Base-by-base conservation (phyloP, 2,113 vertebrate species). In the Gorsachius goisagi region DNA sequence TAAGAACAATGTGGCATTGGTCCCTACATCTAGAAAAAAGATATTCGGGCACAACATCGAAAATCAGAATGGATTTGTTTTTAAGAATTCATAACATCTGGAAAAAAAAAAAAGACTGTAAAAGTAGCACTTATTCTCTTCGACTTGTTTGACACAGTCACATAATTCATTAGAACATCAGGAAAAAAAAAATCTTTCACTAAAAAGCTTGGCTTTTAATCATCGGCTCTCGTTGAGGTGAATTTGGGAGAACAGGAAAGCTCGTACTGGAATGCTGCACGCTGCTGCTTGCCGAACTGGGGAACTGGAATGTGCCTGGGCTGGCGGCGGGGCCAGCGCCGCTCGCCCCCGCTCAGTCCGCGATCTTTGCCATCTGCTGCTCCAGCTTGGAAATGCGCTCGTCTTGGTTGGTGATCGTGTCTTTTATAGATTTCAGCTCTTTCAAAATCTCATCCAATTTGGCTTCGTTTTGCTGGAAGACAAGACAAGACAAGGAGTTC, bases 401-500 rank as follows among this genome's bases (percentile, higher is more conserved):
- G 19, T 99, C 99, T 97, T 99, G 99, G 98, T 96, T 98, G 98
- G 98, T 98, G 98, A 99, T 98, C 82, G 98, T 98, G 97, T 99
- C 99, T 98, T 99, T 99, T 96, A 99, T 99, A 75, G 98, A 99
- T 97, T 98, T 99, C 95, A 99, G 98, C 98, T 99, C 99, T 97
- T 99, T 99, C 97, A 99, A 97, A 94, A 99, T 98, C 98, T 99
- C 99, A 28, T 99, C 99, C 98, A 99, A 95, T 98, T 99, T 99
- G 97, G 98, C 98, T 97, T 99, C 99, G 15, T 98, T 98, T 98
- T 99, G 99, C 99, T 99, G 97, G 39, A 88, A 90, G 93, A 60
- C 6, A 76, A 60, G 75, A 30, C 3, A 21, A 53, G 62, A 5
- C 0, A 14, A 0, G 22, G 1, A 1, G n/a, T n/a, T n/a, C n/a